Conservation (phyloP, 2,888 invertebrate genomes). For the Noctua pronuba region DNA sequence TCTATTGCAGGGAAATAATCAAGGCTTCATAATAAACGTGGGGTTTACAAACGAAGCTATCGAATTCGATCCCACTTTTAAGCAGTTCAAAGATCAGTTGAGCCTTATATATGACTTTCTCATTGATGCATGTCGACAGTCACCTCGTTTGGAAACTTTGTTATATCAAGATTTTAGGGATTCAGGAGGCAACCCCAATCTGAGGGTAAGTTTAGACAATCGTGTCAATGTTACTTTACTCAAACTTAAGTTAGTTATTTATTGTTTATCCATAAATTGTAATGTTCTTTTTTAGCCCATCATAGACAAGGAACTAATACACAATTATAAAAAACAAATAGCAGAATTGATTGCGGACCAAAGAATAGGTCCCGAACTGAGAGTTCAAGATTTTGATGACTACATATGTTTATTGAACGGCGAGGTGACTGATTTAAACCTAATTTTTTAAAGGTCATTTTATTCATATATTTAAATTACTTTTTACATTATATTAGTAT, state of each 20-base stretch:
- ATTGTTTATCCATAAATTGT: not conserved
- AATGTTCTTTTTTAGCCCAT: constrained; percentile 91
- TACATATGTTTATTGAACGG: constrained; percentile 94
- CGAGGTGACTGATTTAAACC: constrained; percentile 79
- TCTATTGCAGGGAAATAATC: constrained; percentile 90
- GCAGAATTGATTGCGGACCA: constrained; percentile 92
- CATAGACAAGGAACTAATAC: constrained; percentile 93
- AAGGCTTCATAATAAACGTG: constrained; percentile 92
- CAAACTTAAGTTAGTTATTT: not conserved
- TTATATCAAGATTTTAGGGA: constrained; percentile 92
- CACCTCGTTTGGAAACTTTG: constrained; percentile 95
- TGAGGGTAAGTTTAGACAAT: constrained; percentile 74
- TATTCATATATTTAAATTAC: not conserved
- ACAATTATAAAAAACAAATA: constrained; percentile 91
- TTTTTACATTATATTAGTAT: not conserved
- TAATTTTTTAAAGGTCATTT: not conserved
- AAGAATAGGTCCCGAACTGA: constrained; percentile 93
- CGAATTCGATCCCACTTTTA: constrained; percentile 94
- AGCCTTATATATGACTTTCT: constrained; percentile 93
- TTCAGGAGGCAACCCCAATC: constrained; percentile 67
- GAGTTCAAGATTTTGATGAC: constrained; percentile 95
- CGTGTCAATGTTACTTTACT: not conserved
- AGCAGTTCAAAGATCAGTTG: constrained; percentile 93
- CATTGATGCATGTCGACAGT: constrained; percentile 92
- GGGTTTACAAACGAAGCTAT: constrained; percentile 91